Conservation (phyloP, 2,888 invertebrate genomes). For the Taphrorychus bicolor region DNA sequence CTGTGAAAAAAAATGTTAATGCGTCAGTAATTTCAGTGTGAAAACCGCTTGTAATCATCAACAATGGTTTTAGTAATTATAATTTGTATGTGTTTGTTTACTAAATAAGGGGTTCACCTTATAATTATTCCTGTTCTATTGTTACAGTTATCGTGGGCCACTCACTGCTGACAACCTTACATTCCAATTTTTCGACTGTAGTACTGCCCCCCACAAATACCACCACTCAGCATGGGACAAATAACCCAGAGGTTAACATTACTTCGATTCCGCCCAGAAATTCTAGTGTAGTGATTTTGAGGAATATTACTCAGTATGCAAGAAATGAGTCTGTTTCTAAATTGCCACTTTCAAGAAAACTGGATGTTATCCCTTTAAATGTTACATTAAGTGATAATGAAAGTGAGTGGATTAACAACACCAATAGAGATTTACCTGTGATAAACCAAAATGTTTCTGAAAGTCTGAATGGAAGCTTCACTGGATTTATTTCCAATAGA, state of each 20-base stretch:
- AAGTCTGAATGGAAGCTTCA: conserved; percentile 45
- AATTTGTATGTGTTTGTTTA: conserved; percentile 22
- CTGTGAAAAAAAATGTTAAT: background rate
- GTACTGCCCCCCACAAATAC: conserved; percentile 37
- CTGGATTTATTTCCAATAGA: conserved; percentile 47
- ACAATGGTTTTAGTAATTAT: conserved; percentile 26
- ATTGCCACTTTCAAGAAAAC: conserved; percentile 35
- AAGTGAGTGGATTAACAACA: conserved; percentile 40
- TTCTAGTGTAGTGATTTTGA: conserved; percentile 41
- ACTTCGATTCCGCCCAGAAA: conserved; percentile 49
- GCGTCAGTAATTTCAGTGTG: background rate
- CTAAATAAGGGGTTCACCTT: conserved; percentile 8
- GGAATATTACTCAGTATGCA: conserved; percentile 31
- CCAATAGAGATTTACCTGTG: conserved; percentile 54
- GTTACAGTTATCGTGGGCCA: conserved; percentile 46
- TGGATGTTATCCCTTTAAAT: conserved; percentile 40
- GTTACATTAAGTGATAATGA: conserved; percentile 45
- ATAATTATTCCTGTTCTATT: conserved; percentile 10
- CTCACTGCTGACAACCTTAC: conserved; percentile 41
- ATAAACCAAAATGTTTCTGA: conserved; percentile 52
- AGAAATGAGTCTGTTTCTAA: conserved; percentile 33
- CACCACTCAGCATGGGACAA: conserved; percentile 36
- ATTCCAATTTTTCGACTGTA: conserved; percentile 46
- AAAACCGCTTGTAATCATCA: background rate
- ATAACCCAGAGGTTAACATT: conserved; percentile 42